These are phyloP conservation scores for Neomonachus schauinslandi DNA, from an alignment of 2,113 vertebrate genomes.

Conservation along the genomic window DNA sequence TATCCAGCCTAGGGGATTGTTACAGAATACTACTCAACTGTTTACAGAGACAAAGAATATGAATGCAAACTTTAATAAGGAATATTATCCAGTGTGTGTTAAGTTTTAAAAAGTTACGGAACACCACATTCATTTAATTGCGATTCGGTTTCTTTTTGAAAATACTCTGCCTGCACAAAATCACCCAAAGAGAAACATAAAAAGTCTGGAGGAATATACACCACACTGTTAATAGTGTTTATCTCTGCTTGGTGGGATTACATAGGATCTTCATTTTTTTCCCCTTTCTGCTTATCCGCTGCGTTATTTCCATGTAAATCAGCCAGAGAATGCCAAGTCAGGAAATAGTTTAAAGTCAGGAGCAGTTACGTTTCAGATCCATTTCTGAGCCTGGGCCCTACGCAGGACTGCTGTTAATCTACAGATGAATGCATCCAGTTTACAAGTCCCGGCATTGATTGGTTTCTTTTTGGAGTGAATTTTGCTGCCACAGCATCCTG, in stretches of 20 bases:
- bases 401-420: slow-evolving; percentile 68
- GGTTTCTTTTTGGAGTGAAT: slow-evolving; percentile 74
- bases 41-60: not conserved
- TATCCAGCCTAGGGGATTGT: not conserved
- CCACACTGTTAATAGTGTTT: not conserved
- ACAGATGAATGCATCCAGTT: slow-evolving; percentile 70
- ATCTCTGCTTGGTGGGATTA: not conserved
- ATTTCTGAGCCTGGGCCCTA: slow-evolving; percentile 68
- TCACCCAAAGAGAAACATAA: not conserved
- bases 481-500: slow-evolving; percentile 82
- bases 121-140: not conserved
- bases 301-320: slow-evolving; percentile 81
- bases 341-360: slow-evolving; percentile 80
- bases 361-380: slow-evolving; percentile 79
- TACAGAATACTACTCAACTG: not conserved
- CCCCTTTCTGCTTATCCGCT: not conserved
- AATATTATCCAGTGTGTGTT: not conserved
- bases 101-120: not conserved
- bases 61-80: not conserved
- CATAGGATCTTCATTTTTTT: not conserved
- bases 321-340: slow-evolving; percentile 66
- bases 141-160: not conserved
- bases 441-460: slow-evolving; percentile 73
- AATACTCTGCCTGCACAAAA: not conserved
- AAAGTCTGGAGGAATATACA: not conserved